Base-by-base conservation (phyloP, 2,113 vertebrate genomes). In the Triplophysa rosa region DNA sequence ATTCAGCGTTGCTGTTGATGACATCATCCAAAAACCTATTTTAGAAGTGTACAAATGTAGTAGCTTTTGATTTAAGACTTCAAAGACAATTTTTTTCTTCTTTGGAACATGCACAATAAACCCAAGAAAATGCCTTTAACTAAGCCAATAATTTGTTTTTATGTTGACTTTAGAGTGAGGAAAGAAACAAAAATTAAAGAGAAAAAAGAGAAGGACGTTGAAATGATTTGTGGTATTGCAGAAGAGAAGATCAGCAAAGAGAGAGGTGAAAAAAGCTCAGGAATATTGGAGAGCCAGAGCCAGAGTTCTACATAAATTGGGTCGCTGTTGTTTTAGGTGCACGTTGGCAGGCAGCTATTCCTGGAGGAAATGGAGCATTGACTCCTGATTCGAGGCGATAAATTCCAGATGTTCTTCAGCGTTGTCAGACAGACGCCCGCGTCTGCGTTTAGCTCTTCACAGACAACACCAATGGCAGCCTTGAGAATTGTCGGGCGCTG, bases 351-450 rank as follows among this genome's bases (percentile, higher is more conserved):
- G 45, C 73, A 77, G 73, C 62, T 21, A 54, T 54, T 65, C 62
- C 62, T 33, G 24, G 7, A 77, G 73, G 73, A 65, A 77, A 65
- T 65, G 24, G 10, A 54, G 24, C 65, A 65, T 65, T 64, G 61
- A 76, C 73, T 76, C 24, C 24, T 65, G 73, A 77, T 77, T 26
- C 73, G 3, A 16, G 73, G 45, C 26, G 2, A 77, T 77, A 54
- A 21, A 65, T 77, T 77, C 61, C 73, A 77, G 78, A 80, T 80
- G 68, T 65, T 19, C 56, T 52, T 24, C 33, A 65, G 64, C 64
- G 68, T 64, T 79, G 58, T 63, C 59, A 75, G 59, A 75, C 45
- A 1, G 19, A 33, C 14, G 24, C 14, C 6, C 33, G 4, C 64
- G 26, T 66, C 78, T n/a, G 26, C 14, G 13, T 73, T 73, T 45